Evolutionary conservation across 1,140 invertebrate genomes (phyloP).

Genomic region (Dendrolimus punctatus): DNA sequence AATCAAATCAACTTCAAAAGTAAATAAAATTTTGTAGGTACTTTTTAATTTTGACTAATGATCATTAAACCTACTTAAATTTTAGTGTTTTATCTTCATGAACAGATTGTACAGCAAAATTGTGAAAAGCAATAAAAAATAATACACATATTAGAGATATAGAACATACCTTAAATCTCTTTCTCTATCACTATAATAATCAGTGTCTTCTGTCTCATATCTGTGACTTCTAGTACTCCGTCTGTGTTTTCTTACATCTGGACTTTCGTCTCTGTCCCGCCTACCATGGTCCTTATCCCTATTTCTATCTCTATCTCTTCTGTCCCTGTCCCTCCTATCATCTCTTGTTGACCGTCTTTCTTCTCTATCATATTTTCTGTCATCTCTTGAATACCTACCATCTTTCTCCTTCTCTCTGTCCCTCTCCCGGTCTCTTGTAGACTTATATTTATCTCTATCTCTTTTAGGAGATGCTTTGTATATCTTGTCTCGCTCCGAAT

Average conservation of each 20-base stretch:
- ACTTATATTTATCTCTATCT: slow-evolving; percentile 50
- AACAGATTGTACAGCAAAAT: too few relatives aligned
- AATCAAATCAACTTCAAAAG: too few relatives aligned
- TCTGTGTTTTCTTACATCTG: slow-evolving; percentile 31
- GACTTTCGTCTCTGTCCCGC: slow-evolving; percentile 30
- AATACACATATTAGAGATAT: slow-evolving; percentile 1
- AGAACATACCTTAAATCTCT: slow-evolving; percentile 35
- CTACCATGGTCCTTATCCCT: slow-evolving; percentile 30
- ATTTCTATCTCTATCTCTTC: slow-evolving; percentile 35
- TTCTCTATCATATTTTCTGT: slow-evolving; percentile 52
- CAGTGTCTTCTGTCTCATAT: slow-evolving; percentile 70
- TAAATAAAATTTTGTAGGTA: too few relatives aligned
- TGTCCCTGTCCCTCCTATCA: slow-evolving; percentile 45
- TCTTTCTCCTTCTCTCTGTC: slow-evolving; percentile 34
- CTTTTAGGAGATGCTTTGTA: slow-evolving; percentile 52
- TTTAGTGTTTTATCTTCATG: too few relatives aligned
- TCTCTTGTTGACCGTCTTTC: slow-evolving; percentile 43
- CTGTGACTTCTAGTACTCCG: slow-evolving; percentile 38
- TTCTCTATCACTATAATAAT: slow-evolving; percentile 67
- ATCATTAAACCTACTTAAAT: too few relatives aligned
- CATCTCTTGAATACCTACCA: slow-evolving; percentile 45
- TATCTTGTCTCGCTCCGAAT: slow-evolving; percentile 56
- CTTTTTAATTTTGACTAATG: too few relatives aligned
- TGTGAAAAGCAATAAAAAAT: neutral
- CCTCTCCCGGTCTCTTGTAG: slow-evolving; percentile 37